phyloP scores from a whole-genome alignment of 2,888 invertebrate species.

The Polydrusus cervinus region DNA sequence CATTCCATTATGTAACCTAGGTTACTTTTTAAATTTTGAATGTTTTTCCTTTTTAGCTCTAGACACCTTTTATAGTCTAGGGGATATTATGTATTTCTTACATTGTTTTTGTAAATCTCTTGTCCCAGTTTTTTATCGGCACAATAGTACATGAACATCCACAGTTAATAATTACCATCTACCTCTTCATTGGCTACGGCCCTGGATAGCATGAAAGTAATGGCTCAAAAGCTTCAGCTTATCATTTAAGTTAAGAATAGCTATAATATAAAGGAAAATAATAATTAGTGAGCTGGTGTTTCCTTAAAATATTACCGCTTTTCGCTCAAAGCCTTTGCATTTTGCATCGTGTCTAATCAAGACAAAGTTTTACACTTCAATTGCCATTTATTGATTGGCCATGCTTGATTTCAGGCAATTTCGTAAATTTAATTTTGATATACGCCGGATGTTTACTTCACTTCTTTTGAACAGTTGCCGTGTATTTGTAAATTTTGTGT shows the following conservation, averaged over 20 bases:
- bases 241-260: constrained; percentile 14
- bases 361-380: constrained; percentile 59
- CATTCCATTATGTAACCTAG: no score
- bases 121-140: no score
- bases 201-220: not conserved
- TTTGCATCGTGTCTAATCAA: constrained; percentile 51
- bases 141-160: no score
- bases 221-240: not conserved
- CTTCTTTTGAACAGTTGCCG: constrained; percentile 40
- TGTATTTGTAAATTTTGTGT: constrained; percentile 36
- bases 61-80: no score
- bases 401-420: constrained; percentile 60
- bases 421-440: constrained; percentile 59
- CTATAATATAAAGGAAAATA: constrained; percentile 21
- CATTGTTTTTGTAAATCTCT: no score
- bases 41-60: no score
- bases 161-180: no score
- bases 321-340: constrained; percentile 41
- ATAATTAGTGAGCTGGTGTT: constrained; percentile 27
- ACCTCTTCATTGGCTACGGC: no score
- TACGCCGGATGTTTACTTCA: constrained; percentile 51
- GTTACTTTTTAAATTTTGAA: no score
- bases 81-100: no score
- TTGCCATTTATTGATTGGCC: constrained; percentile 61
- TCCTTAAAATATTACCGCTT: constrained; percentile 41